phyloP scores from a whole-genome alignment of 2,797 vertebrate genomes.

The Pseudochromis fuscus region DNA sequence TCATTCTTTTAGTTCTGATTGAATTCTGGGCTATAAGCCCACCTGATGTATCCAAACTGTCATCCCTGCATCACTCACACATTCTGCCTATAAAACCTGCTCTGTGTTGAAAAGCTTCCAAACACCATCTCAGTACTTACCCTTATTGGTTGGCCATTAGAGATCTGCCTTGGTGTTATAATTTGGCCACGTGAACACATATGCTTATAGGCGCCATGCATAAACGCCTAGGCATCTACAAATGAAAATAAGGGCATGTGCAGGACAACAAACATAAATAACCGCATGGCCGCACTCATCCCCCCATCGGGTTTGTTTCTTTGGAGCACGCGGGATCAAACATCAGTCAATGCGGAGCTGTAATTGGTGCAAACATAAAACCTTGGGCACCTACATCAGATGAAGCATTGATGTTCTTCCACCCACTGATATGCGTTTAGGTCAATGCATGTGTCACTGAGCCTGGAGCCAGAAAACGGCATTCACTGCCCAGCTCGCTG shows the following conservation, averaged over 20 bases:
- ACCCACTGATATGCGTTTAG: constrained; percentile 61
- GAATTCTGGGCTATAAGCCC: constrained; percentile 49
- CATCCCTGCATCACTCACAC: constrained; percentile 27
- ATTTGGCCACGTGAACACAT: constrained; percentile 5
- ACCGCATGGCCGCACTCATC: not conserved
- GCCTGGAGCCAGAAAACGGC: constrained; percentile 60
- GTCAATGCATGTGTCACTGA: constrained; percentile 58
- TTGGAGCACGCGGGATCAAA: constrained; percentile 50
- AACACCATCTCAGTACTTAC: constrained; percentile 14
- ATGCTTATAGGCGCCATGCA: not conserved
- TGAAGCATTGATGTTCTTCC: constrained; percentile 65
- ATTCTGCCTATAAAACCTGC: constrained; percentile 36
- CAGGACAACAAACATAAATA: constrained; percentile 30
- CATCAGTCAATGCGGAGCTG: constrained; percentile 38
- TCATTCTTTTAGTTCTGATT: constrained; percentile 48
- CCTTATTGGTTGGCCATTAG: not conserved
- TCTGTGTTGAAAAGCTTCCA: constrained; percentile 37
- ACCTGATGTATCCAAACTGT: constrained; percentile 50
- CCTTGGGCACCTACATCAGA: constrained; percentile 61
- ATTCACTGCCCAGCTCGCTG: constrained; percentile 16
- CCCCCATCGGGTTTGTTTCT: constrained; percentile 18
- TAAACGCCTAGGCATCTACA: not conserved
- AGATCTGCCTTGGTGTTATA: not conserved
- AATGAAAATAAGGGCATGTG: constrained; percentile 11
- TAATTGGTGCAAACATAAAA: constrained; percentile 63